Conservation (phyloP, 2,113 vertebrate genomes). For the Etheostoma spectabile region DNA sequence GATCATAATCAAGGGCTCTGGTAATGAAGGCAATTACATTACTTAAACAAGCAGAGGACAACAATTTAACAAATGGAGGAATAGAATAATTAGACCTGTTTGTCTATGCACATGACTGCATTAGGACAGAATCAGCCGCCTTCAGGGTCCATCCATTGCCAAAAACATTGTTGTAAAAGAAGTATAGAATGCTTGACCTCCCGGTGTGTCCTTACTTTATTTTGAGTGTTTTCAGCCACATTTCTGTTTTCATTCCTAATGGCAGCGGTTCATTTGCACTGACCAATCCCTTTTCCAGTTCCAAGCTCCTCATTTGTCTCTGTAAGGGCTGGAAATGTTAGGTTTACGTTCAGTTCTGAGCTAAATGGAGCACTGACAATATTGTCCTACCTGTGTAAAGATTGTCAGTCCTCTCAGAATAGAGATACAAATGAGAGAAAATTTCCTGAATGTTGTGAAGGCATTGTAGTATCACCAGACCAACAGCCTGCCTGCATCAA, state of each 20-base stretch:
- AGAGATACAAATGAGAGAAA: neutral
- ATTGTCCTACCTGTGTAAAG: neutral
- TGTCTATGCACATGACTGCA: conserved; percentile 15
- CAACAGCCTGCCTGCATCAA: neutral
- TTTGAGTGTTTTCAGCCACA: conserved; percentile 5
- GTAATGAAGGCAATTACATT: conserved; percentile 72
- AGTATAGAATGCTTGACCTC: too few relatives aligned
- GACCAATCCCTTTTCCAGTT: neutral
- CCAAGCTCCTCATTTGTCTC: conserved; percentile 13
- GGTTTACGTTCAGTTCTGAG: neutral
- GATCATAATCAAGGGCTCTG: conserved; percentile 74
- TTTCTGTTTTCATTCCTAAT: conserved; percentile 18
- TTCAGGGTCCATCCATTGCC: neutral
- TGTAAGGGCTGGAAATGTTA: neutral
- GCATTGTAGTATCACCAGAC: neutral
- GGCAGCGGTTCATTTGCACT: conserved; percentile 38
- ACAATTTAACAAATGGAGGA: conserved; percentile 43
- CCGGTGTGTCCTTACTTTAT: neutral
- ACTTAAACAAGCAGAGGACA: conserved; percentile 59
- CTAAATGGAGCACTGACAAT: neutral
- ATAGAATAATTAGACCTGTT: conserved; percentile 33
- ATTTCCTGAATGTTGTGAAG: neutral
- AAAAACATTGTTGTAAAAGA: neutral
- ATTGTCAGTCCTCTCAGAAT: neutral
- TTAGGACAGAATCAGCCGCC: conserved; percentile 4